These are phyloP conservation scores for Telenomus remus DNA, from an alignment of 1,140 invertebrate species.

Conservation along the genomic window DNA sequence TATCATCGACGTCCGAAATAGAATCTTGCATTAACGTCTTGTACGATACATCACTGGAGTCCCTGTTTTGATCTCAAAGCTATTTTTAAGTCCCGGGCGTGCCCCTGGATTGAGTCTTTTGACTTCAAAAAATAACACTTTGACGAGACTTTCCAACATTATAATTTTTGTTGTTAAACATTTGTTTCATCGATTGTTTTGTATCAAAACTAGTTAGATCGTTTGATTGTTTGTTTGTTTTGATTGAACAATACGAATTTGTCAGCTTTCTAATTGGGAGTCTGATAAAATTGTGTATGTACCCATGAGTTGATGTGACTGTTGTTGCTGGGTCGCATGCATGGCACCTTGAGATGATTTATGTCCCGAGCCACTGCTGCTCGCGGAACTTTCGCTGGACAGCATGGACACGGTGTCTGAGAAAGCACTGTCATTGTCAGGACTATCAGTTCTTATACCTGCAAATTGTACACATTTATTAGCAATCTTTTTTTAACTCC, in stretches of 20 bases:
- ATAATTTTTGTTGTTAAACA: too few relatives aligned
- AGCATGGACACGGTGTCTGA: constrained; percentile 95
- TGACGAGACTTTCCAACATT: too few relatives aligned
- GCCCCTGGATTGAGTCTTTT: too few relatives aligned
- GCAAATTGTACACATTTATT: neutral
- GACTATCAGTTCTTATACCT: constrained; percentile 88
- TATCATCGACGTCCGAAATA: constrained; percentile 13
- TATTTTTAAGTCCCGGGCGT: constrained; percentile 17
- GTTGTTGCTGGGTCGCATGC: constrained; percentile 69
- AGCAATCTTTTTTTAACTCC: too few relatives aligned
- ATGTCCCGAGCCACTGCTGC: constrained; percentile 83
- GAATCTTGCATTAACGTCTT: constrained; percentile 5
- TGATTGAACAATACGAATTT: too few relatives aligned
- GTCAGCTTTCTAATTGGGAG: neutral
- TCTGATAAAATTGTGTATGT: constrained; percentile 12
- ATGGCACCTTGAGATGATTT: constrained; percentile 76
- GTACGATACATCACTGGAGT: constrained; percentile 39
- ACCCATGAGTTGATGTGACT: constrained; percentile 73
- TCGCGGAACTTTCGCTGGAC: constrained; percentile 92
- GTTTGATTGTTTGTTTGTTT: too few relatives aligned
- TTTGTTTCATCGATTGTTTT: too few relatives aligned
- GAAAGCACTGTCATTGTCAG: constrained; percentile 98
- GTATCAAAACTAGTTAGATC: too few relatives aligned
- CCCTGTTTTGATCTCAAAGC: constrained; percentile 31
- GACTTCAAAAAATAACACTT: too few relatives aligned